Base-by-base conservation (phyloP, 2,888 invertebrate genomes). In the Orthosia incerta region DNA sequence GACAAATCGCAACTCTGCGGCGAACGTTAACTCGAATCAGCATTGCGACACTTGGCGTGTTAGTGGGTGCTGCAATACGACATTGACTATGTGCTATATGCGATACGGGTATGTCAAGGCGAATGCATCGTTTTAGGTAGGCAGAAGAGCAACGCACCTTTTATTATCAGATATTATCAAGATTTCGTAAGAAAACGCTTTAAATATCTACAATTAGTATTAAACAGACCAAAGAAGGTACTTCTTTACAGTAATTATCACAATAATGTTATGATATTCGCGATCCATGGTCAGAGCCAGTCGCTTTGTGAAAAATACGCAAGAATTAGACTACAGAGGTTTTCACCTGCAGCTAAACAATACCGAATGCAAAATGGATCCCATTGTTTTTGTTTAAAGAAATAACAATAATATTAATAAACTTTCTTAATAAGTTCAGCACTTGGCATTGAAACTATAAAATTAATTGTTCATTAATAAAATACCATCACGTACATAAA, bases 11-110 rank as follows among this genome's bases (percentile, higher is more conserved):
- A 65, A 72, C n/a, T 70, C 73, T 65, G 63, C 78, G 73, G 74
- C 68, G 59, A 71, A 71, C 74, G 78, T 67, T 65, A 68, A 62
- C 45, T 62, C 70, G 57, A 66, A 61, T 83, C 86, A 73, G 79
- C 80, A 82, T 88, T 90, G 86, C 89, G 82, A 80, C 88, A 90
- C 69, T 86, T 88, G 88, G 88, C 88, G 84, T 86, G 81, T 76
- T 79, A 71, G 79, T 66, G 76, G 74, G 81, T 87, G 80, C 83
- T 86, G 90, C 87, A 89, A 89, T 85, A 82, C 84, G 88, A 86
- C 90, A 89, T 91, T 90, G 90, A 84, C 84, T 71, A 84, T 79
- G 84, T 82, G 85, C 80, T 81, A 67, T 80, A 81, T 74, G 78
- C 71, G 81, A 80, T 76, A 53, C 69, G 79, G 73, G 57, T 76